phyloP scores from a whole-genome alignment of 2,797 vertebrate genomes.

The Pterois miles region DNA sequence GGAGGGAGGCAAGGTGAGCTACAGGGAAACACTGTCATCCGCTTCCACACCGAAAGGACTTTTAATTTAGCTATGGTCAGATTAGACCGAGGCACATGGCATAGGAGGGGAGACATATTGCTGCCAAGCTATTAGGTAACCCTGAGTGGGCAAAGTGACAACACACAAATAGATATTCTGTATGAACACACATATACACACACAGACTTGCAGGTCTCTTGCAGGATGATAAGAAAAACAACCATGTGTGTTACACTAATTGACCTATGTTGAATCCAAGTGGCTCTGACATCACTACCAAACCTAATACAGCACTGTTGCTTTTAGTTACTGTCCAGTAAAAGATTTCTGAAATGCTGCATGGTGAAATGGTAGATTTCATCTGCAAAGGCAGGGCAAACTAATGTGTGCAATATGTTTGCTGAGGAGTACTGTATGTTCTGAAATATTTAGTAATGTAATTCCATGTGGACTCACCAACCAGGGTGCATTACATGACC shows the following conservation, averaged over 20 bases:
- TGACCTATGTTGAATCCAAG: slow-evolving; percentile 6
- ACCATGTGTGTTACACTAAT: background rate
- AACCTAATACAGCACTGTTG: background rate
- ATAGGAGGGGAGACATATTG: slow-evolving; percentile 49
- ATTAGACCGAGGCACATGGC: slow-evolving; percentile 73
- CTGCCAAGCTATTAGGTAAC: slow-evolving; percentile 77
- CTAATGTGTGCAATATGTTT: background rate
- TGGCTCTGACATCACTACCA: background rate
- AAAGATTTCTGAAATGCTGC: slow-evolving; percentile 1
- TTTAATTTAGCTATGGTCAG: slow-evolving; percentile 80
- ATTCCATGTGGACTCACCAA: background rate
- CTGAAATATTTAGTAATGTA: background rate
- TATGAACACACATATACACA: slow-evolving; percentile 11
- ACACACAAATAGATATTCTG: slow-evolving; percentile 55
- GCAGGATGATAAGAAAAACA: background rate
- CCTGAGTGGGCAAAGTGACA: slow-evolving; percentile 60
- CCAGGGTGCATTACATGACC: background rate
- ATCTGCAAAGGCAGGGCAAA: background rate
- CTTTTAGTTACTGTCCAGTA: background rate
- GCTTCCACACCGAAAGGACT: slow-evolving; percentile 80
- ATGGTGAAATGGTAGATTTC: background rate
- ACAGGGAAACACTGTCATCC: slow-evolving; percentile 65
- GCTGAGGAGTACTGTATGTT: background rate
- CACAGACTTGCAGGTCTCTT: background rate
- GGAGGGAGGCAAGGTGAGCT: slow-evolving; percentile 58